Percentiles rank a stretch among this genome's conserved stretches.
Conservation (phyloP, 2,113 vertebrate genomes). For the Colossoma macropomum region DNA sequence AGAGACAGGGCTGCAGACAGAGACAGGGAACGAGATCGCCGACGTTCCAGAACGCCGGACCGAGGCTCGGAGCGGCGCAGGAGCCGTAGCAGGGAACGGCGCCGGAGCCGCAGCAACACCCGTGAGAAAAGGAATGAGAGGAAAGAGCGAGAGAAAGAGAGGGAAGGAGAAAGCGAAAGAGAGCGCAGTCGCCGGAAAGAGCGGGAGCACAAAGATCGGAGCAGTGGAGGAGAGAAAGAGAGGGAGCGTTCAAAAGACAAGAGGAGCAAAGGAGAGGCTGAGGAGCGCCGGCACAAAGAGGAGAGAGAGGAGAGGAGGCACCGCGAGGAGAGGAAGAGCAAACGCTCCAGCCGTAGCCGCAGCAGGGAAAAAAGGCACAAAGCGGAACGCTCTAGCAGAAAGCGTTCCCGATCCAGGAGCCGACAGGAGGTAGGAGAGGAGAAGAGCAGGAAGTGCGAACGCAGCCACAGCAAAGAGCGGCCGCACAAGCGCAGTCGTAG, state of each 20-base stretch:
- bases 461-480: constrained; percentile 84
- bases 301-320: constrained; percentile 83
- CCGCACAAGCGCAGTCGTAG: constrained; percentile 88
- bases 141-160: constrained; percentile 83
- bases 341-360: constrained; percentile 83
- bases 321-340: constrained; percentile 86
- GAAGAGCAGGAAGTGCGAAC: constrained; percentile 84
- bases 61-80: constrained; percentile 76
- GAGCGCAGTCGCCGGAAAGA: constrained; percentile 89
- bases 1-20: constrained; percentile 27
- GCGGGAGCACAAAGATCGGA: constrained; percentile 89
- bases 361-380: constrained; percentile 83
- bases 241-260: constrained; percentile 81
- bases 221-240: constrained; percentile 83
- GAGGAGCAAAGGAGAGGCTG: constrained; percentile 87
- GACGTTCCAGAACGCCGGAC: constrained; percentile 82
- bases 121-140: constrained; percentile 64
- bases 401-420: constrained; percentile 74
- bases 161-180: constrained; percentile 88
- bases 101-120: constrained; percentile 73
- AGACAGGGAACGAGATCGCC: constrained; percentile 50
- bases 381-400: constrained; percentile 81
- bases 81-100: constrained; percentile 83
- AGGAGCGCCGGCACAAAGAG: constrained; percentile 82
- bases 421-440: constrained; percentile 72